Base-by-base conservation (phyloP, 2,888 invertebrate genomes). In the Apamea crenata region DNA sequence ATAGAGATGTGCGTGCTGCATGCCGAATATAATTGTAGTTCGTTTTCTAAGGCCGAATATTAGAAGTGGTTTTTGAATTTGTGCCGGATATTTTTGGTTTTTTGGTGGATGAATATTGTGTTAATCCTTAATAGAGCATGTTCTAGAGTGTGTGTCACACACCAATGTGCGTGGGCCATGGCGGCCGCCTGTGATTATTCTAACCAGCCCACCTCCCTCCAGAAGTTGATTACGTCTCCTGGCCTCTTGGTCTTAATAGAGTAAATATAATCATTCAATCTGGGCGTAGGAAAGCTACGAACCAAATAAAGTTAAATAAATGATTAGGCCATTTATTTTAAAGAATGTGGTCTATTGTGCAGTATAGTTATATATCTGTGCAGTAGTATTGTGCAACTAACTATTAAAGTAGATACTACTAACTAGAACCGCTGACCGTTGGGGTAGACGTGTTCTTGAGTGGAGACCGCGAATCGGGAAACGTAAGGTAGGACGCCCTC, bases 1-100 rank as follows among this genome's bases (percentile, higher is more conserved):
- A 63, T 85, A 85, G 86, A 40, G 86, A 69, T 69, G 85, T 74
- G 71, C 21, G 6, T 50, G 40, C 16, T 66, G 25, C 25, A 65
- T 29, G 76, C 83, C 86, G 83, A 86, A 77, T 65, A 32, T 53
- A 21, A 32, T 75, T 70, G 21, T 14, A 7, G 0, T 21, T n/a
- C 0, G 0, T 3, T 81, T 72, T 65, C 1, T 66, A 2, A 16
- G 36, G 82, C 61, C 85, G 69, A 85, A 72, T 63, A 32, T 16
- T 56, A 18, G 5, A 8, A 66, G 0, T n/a, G 0, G 0, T 0
- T 47, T n/a, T 61, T 36, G 8, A 40, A n/a, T 32, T 47, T 0
- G 10, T 77, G 16, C 12, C 5, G 12, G 10, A 63, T 32, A 4
- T 21, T 63, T 63, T 44, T 36, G 18, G 25, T 32, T 12, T 59